Percentiles rank a stretch among this genome's conserved stretches.
Evolutionary conservation across 2,113 vertebrate genomes (phyloP).

Genomic region (Regulus satrapa): DNA sequence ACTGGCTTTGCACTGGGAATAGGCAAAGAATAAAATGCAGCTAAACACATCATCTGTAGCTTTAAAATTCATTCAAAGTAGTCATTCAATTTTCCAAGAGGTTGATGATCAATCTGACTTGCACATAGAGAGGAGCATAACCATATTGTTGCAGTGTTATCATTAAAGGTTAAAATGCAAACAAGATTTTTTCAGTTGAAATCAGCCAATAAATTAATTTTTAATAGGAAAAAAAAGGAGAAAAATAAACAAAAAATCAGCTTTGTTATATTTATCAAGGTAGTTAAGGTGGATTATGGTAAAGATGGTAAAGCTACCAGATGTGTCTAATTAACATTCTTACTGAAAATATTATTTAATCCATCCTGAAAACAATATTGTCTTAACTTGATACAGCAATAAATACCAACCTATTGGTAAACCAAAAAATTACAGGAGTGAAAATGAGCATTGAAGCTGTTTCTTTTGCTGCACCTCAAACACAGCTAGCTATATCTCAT

Average conservation of each 20-base stretch:
- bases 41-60: neutral
- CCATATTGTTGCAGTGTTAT: neutral
- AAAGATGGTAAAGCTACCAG: neutral
- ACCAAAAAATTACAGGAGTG: neutral
- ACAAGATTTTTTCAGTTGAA: neutral
- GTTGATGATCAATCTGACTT: neutral
- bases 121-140: neutral
- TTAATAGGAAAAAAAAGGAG: neutral
- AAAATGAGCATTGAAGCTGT: neutral
- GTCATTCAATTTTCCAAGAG: neutral
- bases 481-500: neutral
- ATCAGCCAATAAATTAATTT: neutral
- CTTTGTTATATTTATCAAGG: neutral
- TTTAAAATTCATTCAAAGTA: neutral
- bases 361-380: neutral
- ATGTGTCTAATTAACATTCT: neutral
- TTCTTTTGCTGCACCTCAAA: neutral
- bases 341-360: neutral
- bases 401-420: neutral
- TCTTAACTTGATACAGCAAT: neutral
- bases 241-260: neutral
- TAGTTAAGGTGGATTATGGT: neutral
- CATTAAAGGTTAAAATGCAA: neutral
- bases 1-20: neutral
- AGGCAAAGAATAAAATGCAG: neutral